A percentile compares a stretch with the other conserved stretches of the same genome.
phyloP scores from a whole-genome alignment of 2,113 vertebrate genomes.

The Planiliza haematocheilus region DNA sequence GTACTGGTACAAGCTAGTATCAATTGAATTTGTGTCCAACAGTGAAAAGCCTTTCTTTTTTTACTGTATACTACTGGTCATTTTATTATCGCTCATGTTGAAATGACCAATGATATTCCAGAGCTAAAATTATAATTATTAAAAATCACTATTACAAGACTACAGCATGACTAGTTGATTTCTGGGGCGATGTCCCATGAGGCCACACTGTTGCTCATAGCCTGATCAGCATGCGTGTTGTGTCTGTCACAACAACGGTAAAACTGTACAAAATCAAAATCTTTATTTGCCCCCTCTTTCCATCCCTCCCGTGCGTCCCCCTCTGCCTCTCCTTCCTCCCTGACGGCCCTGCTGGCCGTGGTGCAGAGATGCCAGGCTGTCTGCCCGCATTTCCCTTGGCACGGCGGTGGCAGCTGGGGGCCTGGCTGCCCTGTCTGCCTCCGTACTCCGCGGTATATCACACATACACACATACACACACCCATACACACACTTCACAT shows the following conservation, averaged over 20 bases:
- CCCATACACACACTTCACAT: conserved; percentile 52
- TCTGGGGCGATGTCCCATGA: neutral
- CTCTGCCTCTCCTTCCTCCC: conserved; percentile 68
- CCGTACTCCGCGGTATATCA: conserved; percentile 56
- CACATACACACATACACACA: conserved; percentile 39
- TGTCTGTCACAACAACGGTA: conserved; percentile 32
- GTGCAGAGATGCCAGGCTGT: conserved; percentile 80
- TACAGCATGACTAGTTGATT: neutral
- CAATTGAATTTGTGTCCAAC: no score
- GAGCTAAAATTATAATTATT: neutral
- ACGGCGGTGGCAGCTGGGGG: conserved; percentile 79
- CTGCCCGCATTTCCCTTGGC: conserved; percentile 82
- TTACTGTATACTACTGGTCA: no score
- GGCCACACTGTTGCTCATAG: conserved; percentile 16
- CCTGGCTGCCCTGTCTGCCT: conserved; percentile 75
- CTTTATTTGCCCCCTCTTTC: conserved; percentile 17
- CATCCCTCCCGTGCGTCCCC: conserved; percentile 24
- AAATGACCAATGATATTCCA: neutral
- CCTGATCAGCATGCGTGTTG: conserved; percentile 30
- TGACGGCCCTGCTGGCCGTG: conserved; percentile 70
- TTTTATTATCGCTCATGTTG: no score
- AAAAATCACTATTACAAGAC: neutral
- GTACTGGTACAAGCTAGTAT: no score
- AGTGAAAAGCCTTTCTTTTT: no score
- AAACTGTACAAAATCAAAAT: conserved; percentile 46